Percentiles rank a stretch among this genome's conserved stretches.
phyloP scores from a whole-genome alignment of 2,113 vertebrate genomes.

The Mobula birostris region DNA sequence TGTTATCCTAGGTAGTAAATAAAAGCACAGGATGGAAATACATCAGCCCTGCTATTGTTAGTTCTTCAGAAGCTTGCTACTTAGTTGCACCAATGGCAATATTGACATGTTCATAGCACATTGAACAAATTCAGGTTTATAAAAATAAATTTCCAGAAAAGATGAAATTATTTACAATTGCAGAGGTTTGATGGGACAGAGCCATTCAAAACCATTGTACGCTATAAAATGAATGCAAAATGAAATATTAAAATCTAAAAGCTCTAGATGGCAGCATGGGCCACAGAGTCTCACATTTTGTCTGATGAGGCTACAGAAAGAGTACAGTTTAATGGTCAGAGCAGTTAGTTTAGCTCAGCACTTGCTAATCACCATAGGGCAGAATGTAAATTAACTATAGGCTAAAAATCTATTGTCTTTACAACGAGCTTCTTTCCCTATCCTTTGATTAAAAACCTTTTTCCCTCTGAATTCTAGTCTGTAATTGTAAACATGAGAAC shows the following conservation, averaged over 20 bases:
- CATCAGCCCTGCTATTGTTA: neutral
- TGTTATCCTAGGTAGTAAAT: neutral
- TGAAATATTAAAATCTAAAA: neutral
- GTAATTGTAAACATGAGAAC: neutral
- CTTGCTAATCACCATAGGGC: neutral
- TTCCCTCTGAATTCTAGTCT: neutral
- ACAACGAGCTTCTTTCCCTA: no score
- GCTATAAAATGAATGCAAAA: neutral
- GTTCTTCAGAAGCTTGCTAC: neutral
- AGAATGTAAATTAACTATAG: neutral
- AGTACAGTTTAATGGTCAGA: neutral
- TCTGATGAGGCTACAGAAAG: neutral
- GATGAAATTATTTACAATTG: neutral
- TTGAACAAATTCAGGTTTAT: neutral
- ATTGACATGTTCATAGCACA: neutral
- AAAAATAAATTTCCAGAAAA: neutral
- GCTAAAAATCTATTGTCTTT: neutral
- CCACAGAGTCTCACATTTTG: neutral
- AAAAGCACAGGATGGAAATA: neutral
- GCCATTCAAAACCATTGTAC: neutral
- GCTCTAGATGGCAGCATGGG: conserved; percentile 33
- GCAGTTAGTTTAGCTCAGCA: neutral
- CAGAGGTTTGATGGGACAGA: neutral
- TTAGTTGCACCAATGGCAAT: neutral
- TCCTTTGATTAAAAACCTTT: neutral